These are phyloP conservation scores for Andinoacara biseriatus DNA, from an alignment of 2,113 vertebrate species.

Conservation along the genomic window DNA sequence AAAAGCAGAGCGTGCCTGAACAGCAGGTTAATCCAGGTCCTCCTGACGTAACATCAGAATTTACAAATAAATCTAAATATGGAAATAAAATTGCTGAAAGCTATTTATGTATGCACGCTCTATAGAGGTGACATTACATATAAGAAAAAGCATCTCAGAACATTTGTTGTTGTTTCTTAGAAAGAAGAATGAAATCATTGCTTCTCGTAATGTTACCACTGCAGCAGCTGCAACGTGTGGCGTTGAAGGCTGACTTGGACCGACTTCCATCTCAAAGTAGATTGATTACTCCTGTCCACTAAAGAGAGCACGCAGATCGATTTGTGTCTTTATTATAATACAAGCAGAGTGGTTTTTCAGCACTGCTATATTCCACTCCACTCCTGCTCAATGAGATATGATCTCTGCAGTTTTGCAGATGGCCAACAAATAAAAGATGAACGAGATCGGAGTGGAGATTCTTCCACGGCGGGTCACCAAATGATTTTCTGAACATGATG, in stretches of 20 bases:
- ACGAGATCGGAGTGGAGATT: neutral
- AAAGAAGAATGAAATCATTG: neutral
- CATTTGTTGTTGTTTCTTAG: neutral
- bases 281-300: constrained; percentile 54
- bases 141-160: neutral
- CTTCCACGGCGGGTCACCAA: neutral
- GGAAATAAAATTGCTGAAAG: neutral
- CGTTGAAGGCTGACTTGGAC: constrained; percentile 13
- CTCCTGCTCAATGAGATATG: constrained; percentile 13
- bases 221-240: neutral
- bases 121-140: neutral
- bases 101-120: neutral
- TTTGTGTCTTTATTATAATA: constrained; percentile 41
- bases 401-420: neutral
- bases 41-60: neutral
- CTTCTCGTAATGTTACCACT: neutral
- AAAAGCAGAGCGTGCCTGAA: too few relatives aligned
- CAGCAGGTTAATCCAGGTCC: neutral
- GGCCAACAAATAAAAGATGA: neutral
- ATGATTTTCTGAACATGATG: neutral
- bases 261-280: constrained; percentile 31
- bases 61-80: neutral
- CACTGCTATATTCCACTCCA: neutral
- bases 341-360: constrained; percentile 7
- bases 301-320: constrained; percentile 37